Percentiles rank a stretch among this genome's conserved stretches.
phyloP scores from a whole-genome alignment of 1,140 invertebrate genomes.

The Caenorhabditis latens region DNA sequence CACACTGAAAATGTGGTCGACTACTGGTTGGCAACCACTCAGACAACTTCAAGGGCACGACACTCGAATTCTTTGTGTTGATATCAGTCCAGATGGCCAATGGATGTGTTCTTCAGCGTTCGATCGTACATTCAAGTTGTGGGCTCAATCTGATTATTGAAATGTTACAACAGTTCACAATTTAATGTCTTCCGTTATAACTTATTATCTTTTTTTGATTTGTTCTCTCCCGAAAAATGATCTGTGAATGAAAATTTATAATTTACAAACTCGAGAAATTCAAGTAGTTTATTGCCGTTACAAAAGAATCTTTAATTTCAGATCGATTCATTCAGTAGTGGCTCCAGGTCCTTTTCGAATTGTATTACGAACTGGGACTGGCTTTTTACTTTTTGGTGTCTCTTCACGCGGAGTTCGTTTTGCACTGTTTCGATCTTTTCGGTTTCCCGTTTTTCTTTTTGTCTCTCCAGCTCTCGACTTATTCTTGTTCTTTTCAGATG shows the following conservation, averaged over 20 bases:
- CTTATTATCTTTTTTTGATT: neutral
- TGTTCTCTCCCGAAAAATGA: neutral
- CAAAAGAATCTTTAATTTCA: neutral
- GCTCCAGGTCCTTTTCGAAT: neutral
- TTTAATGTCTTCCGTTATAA: neutral
- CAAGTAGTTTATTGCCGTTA: no score
- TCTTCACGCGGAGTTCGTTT: constrained; percentile 11
- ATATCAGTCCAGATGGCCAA: constrained; percentile 82
- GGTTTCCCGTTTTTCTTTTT: constrained; percentile 24
- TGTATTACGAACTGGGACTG: neutral
- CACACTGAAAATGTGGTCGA: constrained; percentile 90
- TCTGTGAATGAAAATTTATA: neutral
- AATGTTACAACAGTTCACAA: neutral
- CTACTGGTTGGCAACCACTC: constrained; percentile 90
- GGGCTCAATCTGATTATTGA: constrained; percentile 80
- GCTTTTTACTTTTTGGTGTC: neutral
- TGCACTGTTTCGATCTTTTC: constrained; percentile 3
- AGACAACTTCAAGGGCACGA: constrained; percentile 90
- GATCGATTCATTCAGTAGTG: neutral
- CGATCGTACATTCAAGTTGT: constrained; percentile 97
- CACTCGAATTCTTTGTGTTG: constrained; percentile 89
- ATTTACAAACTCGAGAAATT: no score
- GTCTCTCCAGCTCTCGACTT: neutral
- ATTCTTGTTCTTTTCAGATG: neutral
- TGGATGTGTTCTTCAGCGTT: constrained; percentile 93